These are phyloP conservation scores for Cryptus viduatorius DNA, from an alignment of 2,888 invertebrate species.

Conservation along the genomic window DNA sequence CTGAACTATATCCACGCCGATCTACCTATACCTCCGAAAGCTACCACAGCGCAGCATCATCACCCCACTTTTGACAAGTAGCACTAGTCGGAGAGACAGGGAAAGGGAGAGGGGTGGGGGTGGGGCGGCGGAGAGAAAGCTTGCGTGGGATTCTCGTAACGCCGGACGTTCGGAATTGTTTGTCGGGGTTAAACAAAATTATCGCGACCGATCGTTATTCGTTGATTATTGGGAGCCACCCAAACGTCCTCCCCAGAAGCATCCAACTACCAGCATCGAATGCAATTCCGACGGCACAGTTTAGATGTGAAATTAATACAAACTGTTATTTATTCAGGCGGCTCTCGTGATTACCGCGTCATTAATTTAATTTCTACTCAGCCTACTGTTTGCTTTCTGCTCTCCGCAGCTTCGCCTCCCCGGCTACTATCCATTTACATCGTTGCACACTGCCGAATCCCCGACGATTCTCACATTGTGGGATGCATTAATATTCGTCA, in stretches of 20 bases:
- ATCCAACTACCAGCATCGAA: constrained; percentile 44
- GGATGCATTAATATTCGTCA: constrained; percentile 1
- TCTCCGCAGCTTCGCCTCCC: constrained; percentile 6
- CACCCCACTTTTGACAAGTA: constrained; percentile 13
- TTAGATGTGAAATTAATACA: constrained; percentile 78
- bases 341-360: constrained; percentile 74
- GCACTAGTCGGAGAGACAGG: constrained; percentile 34
- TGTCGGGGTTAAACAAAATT: constrained; percentile 74
- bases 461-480: constrained; percentile 35
- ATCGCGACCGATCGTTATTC: constrained; percentile 75
- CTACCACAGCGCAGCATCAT: constrained; percentile 38
- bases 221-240: constrained; percentile 71
- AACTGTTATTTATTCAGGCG: constrained; percentile 75
- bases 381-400: constrained; percentile 33
- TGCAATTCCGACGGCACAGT: constrained; percentile 57
- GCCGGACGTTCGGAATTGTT: constrained; percentile 63
- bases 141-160: constrained; percentile 50
- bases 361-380: constrained; percentile 76
- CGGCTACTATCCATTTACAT: constrained; percentile 16
- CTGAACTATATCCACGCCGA: not conserved
- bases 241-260: constrained; percentile 21
- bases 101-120: constrained; percentile 20
- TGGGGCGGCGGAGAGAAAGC: constrained; percentile 38
- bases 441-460: constrained; percentile 11
- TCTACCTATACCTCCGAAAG: constrained; percentile 4